A percentile compares a stretch with the other conserved stretches of the same genome.
Evolutionary conservation across 2,797 vertebrate genomes (phyloP).

Genomic region (Pygocentrus nattereri): DNA sequence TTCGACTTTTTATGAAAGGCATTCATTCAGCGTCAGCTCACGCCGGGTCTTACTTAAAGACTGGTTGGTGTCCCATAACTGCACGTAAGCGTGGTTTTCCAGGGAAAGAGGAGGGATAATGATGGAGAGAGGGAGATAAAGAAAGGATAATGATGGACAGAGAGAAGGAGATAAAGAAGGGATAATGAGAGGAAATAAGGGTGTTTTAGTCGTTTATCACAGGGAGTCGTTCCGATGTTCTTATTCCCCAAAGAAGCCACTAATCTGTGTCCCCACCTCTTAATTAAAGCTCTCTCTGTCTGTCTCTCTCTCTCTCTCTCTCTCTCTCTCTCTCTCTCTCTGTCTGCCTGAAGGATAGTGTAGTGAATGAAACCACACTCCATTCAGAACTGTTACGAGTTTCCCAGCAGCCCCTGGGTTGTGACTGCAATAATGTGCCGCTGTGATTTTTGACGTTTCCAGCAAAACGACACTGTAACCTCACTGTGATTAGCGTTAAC

Average conservation of each 20-base stretch:
- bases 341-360: too few species aligned
- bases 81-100: neutral
- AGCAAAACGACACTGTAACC: too few species aligned
- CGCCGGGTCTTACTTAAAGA: neutral
- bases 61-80: neutral
- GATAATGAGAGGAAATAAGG: conserved; percentile 35
- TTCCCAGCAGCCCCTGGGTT: too few species aligned
- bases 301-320: neutral
- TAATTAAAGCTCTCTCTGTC: conserved; percentile 24
- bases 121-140: conserved; percentile 25
- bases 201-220: conserved; percentile 36
- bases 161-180: conserved; percentile 14
- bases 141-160: conserved; percentile 9
- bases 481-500: too few species aligned
- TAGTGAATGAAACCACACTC: too few species aligned
- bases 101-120: neutral
- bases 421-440: too few species aligned
- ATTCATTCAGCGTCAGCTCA: too few species aligned
- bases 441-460: too few species aligned
- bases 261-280: conserved; percentile 36
- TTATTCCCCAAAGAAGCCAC: conserved; percentile 8
- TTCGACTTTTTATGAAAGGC: too few species aligned
- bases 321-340: neutral
- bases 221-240: conserved; percentile 8
- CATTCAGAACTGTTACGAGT: too few species aligned